Evolutionary conservation across 2,113 vertebrate species (phyloP), one percentile per base, ranked within the genome.

Genomic region (Lepisosteus osseus): DNA sequence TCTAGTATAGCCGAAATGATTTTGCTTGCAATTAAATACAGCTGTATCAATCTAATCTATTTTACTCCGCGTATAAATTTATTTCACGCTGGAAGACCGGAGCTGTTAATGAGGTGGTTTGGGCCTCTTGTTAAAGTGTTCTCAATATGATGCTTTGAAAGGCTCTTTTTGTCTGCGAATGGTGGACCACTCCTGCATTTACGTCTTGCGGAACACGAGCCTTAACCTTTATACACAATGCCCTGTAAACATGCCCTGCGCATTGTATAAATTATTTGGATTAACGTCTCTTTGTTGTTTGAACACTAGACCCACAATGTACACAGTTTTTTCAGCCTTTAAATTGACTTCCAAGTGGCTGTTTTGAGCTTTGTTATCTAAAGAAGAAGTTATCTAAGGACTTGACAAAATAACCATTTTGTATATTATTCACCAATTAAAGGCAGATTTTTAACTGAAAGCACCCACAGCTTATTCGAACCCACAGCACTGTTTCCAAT

Each of bases 201-300:
- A 78, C 51, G 80, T 76, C 77, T 65, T 45, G 67, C 67, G 70
- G 69, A 75, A 74, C 59, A 74, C 40, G 64, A 61, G 74, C 78
- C 75, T 70, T 80, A 78, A 82, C 80, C 82, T 86, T 84, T 86
- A 29, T 29, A 67, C 78, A 85, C 80, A 83, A 86, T 77, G 80
- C 84, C 84, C 44, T 88, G 88, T 89, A 88, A 90, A 89, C 88
- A 89, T 75, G 85, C 84, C 78, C 81, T 82, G 70, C 78, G 84
- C 79, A 85, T 89, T 89, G 90, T 90, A 83, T 78, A 80, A 84
- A 86, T 85, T 79, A 83, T 84, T 74, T 89, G 89, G 86, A 92
- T 91, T 89, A 92, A 79, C 75, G 76, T 77, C 62, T 83, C 77
- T 85, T 90, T 91, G 89, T 84, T 76, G 67, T 71, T 67, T 61